Base-by-base conservation (phyloP, 2,797 vertebrate species). In the Pristis pectinata region DNA sequence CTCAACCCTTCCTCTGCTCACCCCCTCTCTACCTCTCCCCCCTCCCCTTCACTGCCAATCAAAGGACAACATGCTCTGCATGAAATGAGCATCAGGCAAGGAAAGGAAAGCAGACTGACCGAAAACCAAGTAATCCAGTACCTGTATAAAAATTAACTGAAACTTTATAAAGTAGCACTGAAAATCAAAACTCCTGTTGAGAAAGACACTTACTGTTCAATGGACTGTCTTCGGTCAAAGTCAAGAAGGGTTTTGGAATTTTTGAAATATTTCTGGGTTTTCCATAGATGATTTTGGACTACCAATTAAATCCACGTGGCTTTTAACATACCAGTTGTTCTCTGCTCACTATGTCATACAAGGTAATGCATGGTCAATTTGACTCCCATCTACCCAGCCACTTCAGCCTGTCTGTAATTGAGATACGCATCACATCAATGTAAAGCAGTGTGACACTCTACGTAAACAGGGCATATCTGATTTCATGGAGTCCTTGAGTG, bases 391-490 rank as follows among this genome's bases (percentile, higher is more conserved):
- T 5, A 61, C 8, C 24, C 9, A 24, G 44, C 27, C 53, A 17
- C 70, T 76, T 94, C 44, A 53, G 44, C 27, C 7, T 15, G 44
- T 34, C 70, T 76, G 15, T 76, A 30, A 34, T 49, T 53, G 49
- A 74, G 13, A 53, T 44, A 74, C 44, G 59, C 79, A 37, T 83
- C 56, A 64, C 30, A 61, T 94, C 37, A 64, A 70, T 37, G 59
- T 41, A 83, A 94, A 67, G 0, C 61, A 27, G 61, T 41, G 24
- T 41, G 74, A 83, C 79, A 61, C 59, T 44, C 56, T 27, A 24
- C 59, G 34, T 64, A 70, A 94, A 93, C 41, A 82, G 85, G 77
- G 34, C n/a, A 59, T 94, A 93, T 95, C 94, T 95, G 92, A 94
- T 94, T 94, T 94, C 53, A 59, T 85, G 8, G 85, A 89, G 64